Base-by-base conservation (phyloP, 2,888 invertebrate species). In the Euproctis similis region DNA sequence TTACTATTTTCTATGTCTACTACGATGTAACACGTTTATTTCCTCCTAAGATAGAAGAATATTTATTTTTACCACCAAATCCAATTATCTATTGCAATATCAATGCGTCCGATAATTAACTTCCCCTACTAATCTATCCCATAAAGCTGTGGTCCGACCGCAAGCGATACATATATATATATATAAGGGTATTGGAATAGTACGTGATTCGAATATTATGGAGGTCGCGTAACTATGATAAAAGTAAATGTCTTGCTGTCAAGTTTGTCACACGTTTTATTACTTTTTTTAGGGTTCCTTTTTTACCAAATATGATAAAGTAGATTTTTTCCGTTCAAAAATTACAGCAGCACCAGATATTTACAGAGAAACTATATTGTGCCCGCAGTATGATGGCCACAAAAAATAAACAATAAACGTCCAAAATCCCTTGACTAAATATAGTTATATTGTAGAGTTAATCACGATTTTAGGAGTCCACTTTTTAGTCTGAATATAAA, bases 251-350 rank as follows among this genome's bases (percentile, higher is more conserved):
- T 39, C 42, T 40, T 40, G 31, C 37, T 30, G 36, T 30, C 38
- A 34, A 39, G 31, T 46, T 39, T 39, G 36, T 42, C 30, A 35
- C 50, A 46, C 50, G 46, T 48, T 48, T 49, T 48, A 48, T 48
- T 49, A 36, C 40, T 42, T 47, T 45, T 47, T 39, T 46, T 39
- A 31, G 37, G 45, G 42, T 34, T n/a, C n/a, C n/a, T n/a, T n/a
- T n/a, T n/a, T n/a, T n/a, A n/a, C n/a, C n/a, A n/a, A n/a, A n/a
- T n/a, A n/a, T n/a, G n/a, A n/a, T n/a, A n/a, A n/a, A n/a, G n/a
- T n/a, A n/a, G n/a, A n/a, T n/a, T n/a, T n/a, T n/a, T n/a, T n/a
- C n/a, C n/a, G n/a, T n/a, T n/a, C n/a, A n/a, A n/a, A n/a, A n/a
- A n/a, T n/a, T n/a, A n/a, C n/a, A n/a, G n/a, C n/a, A n/a, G n/a